A percentile compares a stretch with the other conserved stretches of the same genome.
Evolutionary conservation across 2,888 invertebrate species (phyloP).

Genomic region (Machimus atricapillus): DNA sequence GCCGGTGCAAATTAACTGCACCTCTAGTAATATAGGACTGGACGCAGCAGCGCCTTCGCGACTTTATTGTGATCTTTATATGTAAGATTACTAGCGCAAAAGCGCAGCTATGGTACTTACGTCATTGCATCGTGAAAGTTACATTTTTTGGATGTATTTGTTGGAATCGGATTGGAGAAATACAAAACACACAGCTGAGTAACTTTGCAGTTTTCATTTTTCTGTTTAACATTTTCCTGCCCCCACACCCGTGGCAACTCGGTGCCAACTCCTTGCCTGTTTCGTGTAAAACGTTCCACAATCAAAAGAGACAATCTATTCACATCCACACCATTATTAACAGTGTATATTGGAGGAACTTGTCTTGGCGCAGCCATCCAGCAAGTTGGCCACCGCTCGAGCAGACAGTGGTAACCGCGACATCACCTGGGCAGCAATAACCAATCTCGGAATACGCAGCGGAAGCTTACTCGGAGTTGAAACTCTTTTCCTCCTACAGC

Average conservation of each 20-base stretch:
- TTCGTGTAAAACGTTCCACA: background rate
- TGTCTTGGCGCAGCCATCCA: conserved; percentile 19
- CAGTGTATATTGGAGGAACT: background rate
- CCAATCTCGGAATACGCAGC: background rate
- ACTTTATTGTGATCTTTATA: background rate
- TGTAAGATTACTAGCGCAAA: background rate
- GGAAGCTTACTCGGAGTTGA: background rate
- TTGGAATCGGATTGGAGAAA: background rate
- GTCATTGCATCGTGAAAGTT: conserved; percentile 38
- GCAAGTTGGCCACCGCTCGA: conserved; percentile 18
- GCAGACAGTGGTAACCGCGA: conserved; percentile 46
- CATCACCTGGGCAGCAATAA: conserved; percentile 42
- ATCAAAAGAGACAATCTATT: conserved; percentile 21
- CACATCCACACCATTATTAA: background rate
- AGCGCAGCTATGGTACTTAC: background rate
- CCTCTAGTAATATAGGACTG: conserved; percentile 30
- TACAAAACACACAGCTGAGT: conserved; percentile 17
- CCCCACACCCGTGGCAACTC: background rate
- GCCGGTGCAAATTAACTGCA: background rate
- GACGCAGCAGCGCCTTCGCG: background rate
- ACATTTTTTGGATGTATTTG: background rate
- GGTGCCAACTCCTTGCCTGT: background rate
- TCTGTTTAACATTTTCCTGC: conserved; percentile 6
- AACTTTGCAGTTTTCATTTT: conserved; percentile 39
- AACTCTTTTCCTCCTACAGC: conserved; percentile 48